Evolutionary conservation across 2,113 vertebrate species (phyloP), one percentile per base, ranked within the genome.

Genomic region (Hippocampus mohnikei): DNA sequence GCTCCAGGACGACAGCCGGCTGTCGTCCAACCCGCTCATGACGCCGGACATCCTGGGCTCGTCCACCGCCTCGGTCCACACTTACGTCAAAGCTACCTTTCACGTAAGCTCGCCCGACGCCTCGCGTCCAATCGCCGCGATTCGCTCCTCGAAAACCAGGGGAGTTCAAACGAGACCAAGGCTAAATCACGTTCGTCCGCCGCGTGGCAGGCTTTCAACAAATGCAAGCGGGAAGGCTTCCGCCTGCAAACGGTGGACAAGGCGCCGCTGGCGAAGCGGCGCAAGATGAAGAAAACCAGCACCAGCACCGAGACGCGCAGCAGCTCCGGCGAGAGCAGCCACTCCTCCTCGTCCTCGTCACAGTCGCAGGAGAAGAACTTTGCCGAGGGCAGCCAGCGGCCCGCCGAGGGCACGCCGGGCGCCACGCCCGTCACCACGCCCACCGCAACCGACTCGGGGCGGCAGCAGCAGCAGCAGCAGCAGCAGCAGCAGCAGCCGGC

Each of bases 231-330:
- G 62, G 96, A 99, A 90, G 97, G 97, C 23, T 99, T 99, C 88
- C 96, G 95, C 79, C 94, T 99, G 21, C 97, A 98, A 89, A 98
- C 96, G 3, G 96, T 98, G 68, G 96, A 99, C 84, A 92, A 92
- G 76, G 91, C 91, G 0, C 90, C 91, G 1, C 85, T 93, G 8
- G 97, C 97, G 13, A 99, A 99, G 88, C 93, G 97, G 77, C 93
- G 97, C 84, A 98, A 98, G 84, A 98, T 99, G 97, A 99, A 99
- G 73, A 98, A 98, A 89, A 97, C 96, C 0, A 99, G 97, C 90
- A 98, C 97, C 69, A 98, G 97, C 81, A 99, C 97, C 0, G 97
- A 99, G 84, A 98, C 96, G 0, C 96, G 96, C 84, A 98, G 96
- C 93, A 98, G 96, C 83, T 98, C 97, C 70, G 96, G 97, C 44